phyloP scores from a whole-genome alignment of 2,888 invertebrate genomes.

The Syritta pipiens region DNA sequence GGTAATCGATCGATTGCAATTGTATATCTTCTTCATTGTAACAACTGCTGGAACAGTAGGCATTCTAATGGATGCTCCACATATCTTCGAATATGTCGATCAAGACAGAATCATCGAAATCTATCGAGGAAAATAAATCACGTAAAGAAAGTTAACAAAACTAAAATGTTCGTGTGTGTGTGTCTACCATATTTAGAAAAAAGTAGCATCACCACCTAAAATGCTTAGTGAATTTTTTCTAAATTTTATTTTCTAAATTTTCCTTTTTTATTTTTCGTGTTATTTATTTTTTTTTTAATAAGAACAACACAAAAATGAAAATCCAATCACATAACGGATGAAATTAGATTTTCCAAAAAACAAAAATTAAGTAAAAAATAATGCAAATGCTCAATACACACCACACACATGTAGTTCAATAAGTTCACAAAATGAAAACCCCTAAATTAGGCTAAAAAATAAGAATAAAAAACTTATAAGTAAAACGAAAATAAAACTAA shows the following conservation, averaged over 20 bases:
- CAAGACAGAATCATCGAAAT: slow-evolving; percentile 97
- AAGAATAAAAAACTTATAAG: slow-evolving; percentile 18
- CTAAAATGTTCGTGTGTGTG: not conserved
- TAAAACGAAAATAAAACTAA: slow-evolving; percentile 8
- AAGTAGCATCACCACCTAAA: slow-evolving; percentile 24
- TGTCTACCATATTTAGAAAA: not conserved
- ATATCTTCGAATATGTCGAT: slow-evolving; percentile 98
- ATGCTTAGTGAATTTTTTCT: slow-evolving; percentile 12
- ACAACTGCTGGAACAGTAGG: slow-evolving; percentile 97
- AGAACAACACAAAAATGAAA: slow-evolving; percentile 25
- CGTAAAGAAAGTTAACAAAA: slow-evolving; percentile 33
- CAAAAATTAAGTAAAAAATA: slow-evolving; percentile 1
- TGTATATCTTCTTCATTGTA: slow-evolving; percentile 97
- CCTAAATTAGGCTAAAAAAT: slow-evolving; percentile 29
- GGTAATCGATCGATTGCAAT: slow-evolving; percentile 97
- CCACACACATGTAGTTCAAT: slow-evolving; percentile 47
- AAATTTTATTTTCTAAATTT: slow-evolving; percentile 9
- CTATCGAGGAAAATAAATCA: slow-evolving; percentile 91
- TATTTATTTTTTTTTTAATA: not conserved
- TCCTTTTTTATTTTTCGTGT: slow-evolving; percentile 12
- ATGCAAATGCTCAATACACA: slow-evolving; percentile 17
- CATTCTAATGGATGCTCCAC: slow-evolving; percentile 97
- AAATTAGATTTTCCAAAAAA: slow-evolving; percentile 59
- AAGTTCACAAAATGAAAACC: slow-evolving; percentile 30
- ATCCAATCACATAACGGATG: slow-evolving; percentile 41